Evolutionary conservation across 92 coral and sea anemone species (phyloP), one percentile per base, ranked within the genome.

Genomic region (Galaxea fascicularis): DNA sequence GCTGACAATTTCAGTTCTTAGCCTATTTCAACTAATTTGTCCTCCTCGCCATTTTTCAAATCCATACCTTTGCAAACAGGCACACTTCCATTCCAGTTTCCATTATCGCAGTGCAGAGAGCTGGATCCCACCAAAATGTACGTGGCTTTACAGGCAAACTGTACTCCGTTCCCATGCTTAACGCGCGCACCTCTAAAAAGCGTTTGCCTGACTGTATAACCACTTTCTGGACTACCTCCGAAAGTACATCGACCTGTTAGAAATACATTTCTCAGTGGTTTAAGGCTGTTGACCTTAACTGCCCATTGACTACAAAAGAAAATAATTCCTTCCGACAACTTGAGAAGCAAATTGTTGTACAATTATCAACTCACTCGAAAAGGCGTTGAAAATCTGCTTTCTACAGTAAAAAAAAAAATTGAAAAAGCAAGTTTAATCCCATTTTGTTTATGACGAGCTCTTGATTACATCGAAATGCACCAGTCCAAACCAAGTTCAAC

Each of bases 71-170:
- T 84, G 68, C 94, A 91, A 4, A 65, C 45, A 52, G 95, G 93
- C 54, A 28, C 72, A 10, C 74, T 75, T 58, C 78, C 77, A 59
- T 82, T 88, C 98, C 98, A 94, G 10, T 13, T 20, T n/a, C 98
- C 98, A 65, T 90, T 77, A 16, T 71, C 26, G 67, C 98, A 94
- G 28, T 75, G 74, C 8, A 82, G 57, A 4, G 68, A 51, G 7
- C 52, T 71, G 4, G 80, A 52, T 21, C 98, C 98, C n/a, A 20
- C 59, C 30, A 88, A 24, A 65, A 65, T 73, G 82, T 86, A 92
- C 17, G 47, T 4, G n/a, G n/a, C 30, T n/a, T 74, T 9, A 44
- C 95, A 92, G 9, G 17, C 41, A 29, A 80, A 90, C 57, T n/a
- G 15, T 1, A 90, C 28, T 9, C 0, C 10, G 71, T 69, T 56